Evolutionary conservation across 92 coral and sea anemone genomes (phyloP), one percentile per base, ranked within the genome.

Genomic region (Zoanthus sociatus): DNA sequence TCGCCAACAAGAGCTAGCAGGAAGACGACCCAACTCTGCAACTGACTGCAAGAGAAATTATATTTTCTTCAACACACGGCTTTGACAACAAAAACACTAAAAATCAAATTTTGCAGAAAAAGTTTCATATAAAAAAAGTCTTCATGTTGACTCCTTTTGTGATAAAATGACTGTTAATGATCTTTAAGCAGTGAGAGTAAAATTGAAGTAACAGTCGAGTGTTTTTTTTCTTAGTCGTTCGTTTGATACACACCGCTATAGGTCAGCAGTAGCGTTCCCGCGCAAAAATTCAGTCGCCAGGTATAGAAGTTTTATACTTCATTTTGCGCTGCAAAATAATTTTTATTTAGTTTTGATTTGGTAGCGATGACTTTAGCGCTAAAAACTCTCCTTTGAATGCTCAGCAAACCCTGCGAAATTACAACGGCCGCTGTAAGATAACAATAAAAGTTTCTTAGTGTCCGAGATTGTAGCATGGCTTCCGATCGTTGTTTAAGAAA

Each of bases 331-430:
- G 7, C 12, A 73, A 75, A 45, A 81, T 20, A 26, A 26, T 26
- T 26, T 26, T 26, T 26, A 46, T 66, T 45, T 81, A 67, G 85
- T 66, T 81, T 81, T 81, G 85, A 81, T 81, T 81, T 81, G 73
- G 85, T 21, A 20, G 45, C 66, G 85, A 66, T 66, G 45, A 46
- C 76, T 81, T 61, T 12, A 42, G 18, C 46, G 14, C 26, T 73
- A 44, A 21, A 51, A 16, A 4, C 58, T 8, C 12, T 63, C 76
- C 14, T 16, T 14, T 37, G 83, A 78, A 61, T 32, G 50, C 48
- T 55, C 54, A 16, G 74, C 74, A 18, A 46, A 42, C 15, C 33
- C 44, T 6, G 4, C 18, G 47, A 33, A 15, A 12, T 31, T 13
- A 20, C 12, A 13, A 18, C 18, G 11, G n/a, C 72, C 44, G 42